Percentiles rank a stretch among this genome's conserved stretches.
phyloP scores from a whole-genome alignment of 2,113 vertebrate genomes.

The Calyptommatus sinebrachiatus region DNA sequence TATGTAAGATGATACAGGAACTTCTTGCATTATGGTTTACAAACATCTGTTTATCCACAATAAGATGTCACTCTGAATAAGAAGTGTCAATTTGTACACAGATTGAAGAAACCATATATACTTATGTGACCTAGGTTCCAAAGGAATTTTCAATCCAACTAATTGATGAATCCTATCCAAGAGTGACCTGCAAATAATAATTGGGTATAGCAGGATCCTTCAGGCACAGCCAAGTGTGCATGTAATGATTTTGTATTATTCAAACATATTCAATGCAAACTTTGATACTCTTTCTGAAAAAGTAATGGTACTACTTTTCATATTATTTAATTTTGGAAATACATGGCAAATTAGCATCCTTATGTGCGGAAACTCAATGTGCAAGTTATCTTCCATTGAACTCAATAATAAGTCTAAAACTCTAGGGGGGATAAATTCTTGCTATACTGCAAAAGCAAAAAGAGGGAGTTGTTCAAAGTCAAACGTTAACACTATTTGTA shows the following conservation, averaged over 20 bases:
- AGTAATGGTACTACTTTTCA: not conserved
- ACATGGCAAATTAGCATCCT: not conserved
- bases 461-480: slow-evolving; percentile 18
- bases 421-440: not conserved
- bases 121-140: no score
- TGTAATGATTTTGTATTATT: not conserved
- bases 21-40: no score
- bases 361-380: not conserved
- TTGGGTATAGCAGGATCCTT: not conserved
- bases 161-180: not conserved
- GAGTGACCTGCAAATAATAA: not conserved
- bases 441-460: not conserved
- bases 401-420: not conserved
- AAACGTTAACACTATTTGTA: slow-evolving; percentile 46
- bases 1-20: no score
- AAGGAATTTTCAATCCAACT: no score
- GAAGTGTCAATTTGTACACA: no score
- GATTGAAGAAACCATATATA: no score
- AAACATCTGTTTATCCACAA: no score
- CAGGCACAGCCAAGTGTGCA: no score
- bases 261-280: not conserved
- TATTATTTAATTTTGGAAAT: not conserved
- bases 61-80: no score
- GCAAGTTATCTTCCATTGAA: not conserved
- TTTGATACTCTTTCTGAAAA: not conserved